Conservation (phyloP, 2,888 invertebrate species). For the Drosophila prolongata region DNA sequence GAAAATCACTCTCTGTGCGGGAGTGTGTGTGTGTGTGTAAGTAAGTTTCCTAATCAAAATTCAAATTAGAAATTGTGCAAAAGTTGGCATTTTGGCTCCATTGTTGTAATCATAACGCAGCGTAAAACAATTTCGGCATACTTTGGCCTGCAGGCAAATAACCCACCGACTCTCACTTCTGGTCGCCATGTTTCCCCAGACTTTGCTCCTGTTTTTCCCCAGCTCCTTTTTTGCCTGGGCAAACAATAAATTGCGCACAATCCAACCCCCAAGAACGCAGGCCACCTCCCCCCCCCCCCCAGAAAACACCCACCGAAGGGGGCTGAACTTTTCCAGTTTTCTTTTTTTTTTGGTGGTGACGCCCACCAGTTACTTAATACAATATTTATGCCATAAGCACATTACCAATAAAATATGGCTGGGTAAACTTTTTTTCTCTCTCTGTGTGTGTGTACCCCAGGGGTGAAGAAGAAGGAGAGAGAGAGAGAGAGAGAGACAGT, state of each 20-base stretch:
- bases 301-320: neutral
- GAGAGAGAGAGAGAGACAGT: slow-evolving; percentile 27
- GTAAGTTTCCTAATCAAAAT: slow-evolving; percentile 84
- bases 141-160: slow-evolving; percentile 61
- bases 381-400: slow-evolving; percentile 81
- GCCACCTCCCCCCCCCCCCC: slow-evolving; percentile 28
- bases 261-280: slow-evolving; percentile 70
- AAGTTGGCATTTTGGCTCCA: slow-evolving; percentile 64
- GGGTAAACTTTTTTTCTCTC: slow-evolving; percentile 53
- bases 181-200: slow-evolving; percentile 71
- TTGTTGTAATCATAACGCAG: slow-evolving; percentile 77
- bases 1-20: slow-evolving; percentile 10
- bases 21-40: slow-evolving; percentile 67
- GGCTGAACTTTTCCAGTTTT: slow-evolving; percentile 32
- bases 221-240: slow-evolving; percentile 37
- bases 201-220: slow-evolving; percentile 27
- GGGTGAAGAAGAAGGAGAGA: slow-evolving; percentile 19
- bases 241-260: slow-evolving; percentile 79
- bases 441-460: slow-evolving; percentile 49
- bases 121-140: slow-evolving; percentile 79
- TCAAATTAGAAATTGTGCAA: slow-evolving; percentile 82
- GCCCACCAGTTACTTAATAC: slow-evolving; percentile 82
- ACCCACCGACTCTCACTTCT: no score
- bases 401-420: slow-evolving; percentile 81
- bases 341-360: slow-evolving; percentile 68